These are phyloP conservation scores for Chloropsis hardwickii DNA, from an alignment of 2,113 vertebrate species.

Conservation along the genomic window DNA sequence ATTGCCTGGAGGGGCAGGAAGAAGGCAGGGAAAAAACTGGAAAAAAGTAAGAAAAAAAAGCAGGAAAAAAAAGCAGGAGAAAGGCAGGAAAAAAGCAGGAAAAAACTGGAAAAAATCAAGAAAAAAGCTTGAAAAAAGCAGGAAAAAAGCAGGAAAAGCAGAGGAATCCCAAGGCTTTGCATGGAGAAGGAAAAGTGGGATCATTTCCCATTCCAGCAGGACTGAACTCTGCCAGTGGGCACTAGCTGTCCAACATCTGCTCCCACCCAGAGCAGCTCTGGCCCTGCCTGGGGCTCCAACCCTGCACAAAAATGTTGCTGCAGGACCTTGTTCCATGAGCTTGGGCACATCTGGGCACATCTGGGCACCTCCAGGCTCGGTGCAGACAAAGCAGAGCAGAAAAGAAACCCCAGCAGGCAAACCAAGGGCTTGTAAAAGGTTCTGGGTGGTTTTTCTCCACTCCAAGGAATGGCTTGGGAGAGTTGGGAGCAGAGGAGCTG, in stretches of 20 bases:
- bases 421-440: accelerated
- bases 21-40: not conserved
- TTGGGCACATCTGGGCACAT: not conserved
- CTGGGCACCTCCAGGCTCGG: not conserved
- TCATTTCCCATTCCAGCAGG: not conserved
- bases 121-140: not conserved
- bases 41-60: not conserved
- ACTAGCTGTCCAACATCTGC: not conserved
- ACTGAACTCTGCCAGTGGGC: accelerated
- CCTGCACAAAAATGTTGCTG: not conserved
- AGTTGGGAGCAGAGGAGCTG: not conserved
- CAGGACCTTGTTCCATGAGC: too few species aligned
- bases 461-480: not conserved
- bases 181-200: accelerated
- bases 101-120: not conserved
- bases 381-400: not conserved
- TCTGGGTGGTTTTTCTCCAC: not conserved
- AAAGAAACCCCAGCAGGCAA: not conserved
- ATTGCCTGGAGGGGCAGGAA: not conserved
- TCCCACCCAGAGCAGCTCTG: not conserved
- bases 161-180: not conserved
- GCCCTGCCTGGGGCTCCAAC: not conserved
- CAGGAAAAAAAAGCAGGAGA: not conserved
- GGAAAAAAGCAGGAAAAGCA: not conserved
- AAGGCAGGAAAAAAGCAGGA: not conserved